phyloP scores from a whole-genome alignment of 2,113 vertebrate species.

The Gyps fulvus region DNA sequence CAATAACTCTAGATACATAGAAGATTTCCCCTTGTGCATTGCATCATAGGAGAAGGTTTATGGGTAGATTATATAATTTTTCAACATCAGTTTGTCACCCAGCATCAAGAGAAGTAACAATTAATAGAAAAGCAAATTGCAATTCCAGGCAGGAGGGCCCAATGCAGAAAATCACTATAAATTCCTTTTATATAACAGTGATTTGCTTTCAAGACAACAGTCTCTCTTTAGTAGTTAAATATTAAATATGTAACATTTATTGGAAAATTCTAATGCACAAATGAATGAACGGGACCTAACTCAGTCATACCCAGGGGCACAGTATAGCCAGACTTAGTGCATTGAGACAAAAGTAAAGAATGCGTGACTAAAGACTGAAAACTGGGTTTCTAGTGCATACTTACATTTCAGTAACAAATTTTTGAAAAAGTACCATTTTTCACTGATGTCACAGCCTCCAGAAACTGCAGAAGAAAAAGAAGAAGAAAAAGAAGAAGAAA shows the following conservation, averaged over 20 bases:
- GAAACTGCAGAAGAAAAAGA: slow-evolving; percentile 54
- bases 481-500: slow-evolving; percentile 49
- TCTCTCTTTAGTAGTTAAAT: background rate
- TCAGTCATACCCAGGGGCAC: background rate
- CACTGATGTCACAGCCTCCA: slow-evolving; percentile 65
- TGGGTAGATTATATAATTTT: background rate
- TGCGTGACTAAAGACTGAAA: background rate
- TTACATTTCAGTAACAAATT: background rate
- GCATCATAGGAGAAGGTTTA: background rate
- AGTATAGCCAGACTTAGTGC: background rate
- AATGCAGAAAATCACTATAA: background rate
- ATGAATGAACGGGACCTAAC: background rate
- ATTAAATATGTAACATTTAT: background rate
- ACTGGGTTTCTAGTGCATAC: background rate
- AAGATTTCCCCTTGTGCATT: background rate
- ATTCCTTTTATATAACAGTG: background rate
- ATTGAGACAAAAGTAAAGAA: background rate
- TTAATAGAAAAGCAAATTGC: background rate
- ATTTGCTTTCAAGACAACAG: background rate
- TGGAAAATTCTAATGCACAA: background rate
- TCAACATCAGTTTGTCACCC: background rate
- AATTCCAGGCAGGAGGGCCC: background rate
- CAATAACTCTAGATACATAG: background rate
- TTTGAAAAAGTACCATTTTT: background rate
- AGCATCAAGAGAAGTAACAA: background rate